Base-by-base conservation (phyloP, 2,888 invertebrate genomes). In the Volucella inanis region DNA sequence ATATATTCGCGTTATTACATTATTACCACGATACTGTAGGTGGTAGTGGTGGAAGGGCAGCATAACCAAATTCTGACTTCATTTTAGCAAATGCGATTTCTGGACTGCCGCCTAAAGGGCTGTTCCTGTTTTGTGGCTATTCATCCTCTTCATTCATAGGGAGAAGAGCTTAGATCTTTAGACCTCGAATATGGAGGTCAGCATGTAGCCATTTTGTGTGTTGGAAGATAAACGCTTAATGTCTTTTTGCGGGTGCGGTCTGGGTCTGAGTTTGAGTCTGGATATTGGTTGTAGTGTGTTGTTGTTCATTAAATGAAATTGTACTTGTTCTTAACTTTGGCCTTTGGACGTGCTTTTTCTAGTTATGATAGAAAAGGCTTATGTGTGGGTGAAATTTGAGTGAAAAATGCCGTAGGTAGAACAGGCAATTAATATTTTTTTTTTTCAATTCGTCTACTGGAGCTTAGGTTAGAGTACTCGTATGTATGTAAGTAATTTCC, bases 1-100 rank as follows among this genome's bases (percentile, higher is more conserved):
- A 87, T 87, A 87, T 86, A 86, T 86, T 86, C 86, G 78, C 86
- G 86, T 82, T 86, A 86, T 86, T 86, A 82, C 86, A 78, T 82
- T 86, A 86, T 82, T 86, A 82, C 78, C 50, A 55, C 74, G 71
- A 64, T 39, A 50, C 15, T 41, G 50, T 31, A 57, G 22, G 11
- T 31, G 61, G 14, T 39, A 12, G 43, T 14, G n/a, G 12, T 10
- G 8, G n/a, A 15, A 50, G 43, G 18, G 61, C 55, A 54, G 15
- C 18, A n/a, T 57, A 72, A 47, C 61, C 54, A 78, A 75, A 65
- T 70, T 78, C 65, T 64, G 61, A 57, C 50, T 62, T 62, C 12
- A 65, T 57, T 78, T 64, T 50, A 50, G 14, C 15, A 57, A 62
- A 75, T 12, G 64, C 75, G 22, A 39, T 70, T 75, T 12, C 18